Conservation (phyloP, 2,113 vertebrate genomes). For the Anarrhichthys ocellatus region DNA sequence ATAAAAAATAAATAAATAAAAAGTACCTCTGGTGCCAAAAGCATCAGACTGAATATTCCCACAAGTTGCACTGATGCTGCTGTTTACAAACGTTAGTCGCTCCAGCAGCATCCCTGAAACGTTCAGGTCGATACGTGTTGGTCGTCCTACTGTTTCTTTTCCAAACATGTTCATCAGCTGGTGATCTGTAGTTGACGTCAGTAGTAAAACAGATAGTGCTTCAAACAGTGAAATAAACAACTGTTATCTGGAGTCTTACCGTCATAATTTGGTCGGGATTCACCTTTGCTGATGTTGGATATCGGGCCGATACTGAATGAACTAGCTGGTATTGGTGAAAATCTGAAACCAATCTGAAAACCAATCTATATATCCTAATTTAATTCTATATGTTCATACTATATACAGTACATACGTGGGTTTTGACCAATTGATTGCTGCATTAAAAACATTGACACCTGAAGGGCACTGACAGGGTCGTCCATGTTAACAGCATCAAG, state of each 20-base stretch:
- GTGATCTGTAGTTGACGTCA: not conserved
- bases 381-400: not conserved
- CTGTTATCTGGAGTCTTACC: not conserved
- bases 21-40: not conserved
- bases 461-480: not conserved
- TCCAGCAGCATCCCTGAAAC: not conserved
- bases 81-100: not conserved
- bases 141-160: not conserved
- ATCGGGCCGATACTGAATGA: too few relatives aligned
- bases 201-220: not conserved
- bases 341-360: too few relatives aligned
- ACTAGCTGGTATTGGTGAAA: too few relatives aligned
- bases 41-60: not conserved
- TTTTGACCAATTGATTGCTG: not conserved
- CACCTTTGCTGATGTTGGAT: not conserved
- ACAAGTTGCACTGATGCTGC: not conserved
- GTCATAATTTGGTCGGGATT: not conserved
- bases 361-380: not conserved
- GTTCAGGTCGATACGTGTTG: not conserved
- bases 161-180: not conserved
- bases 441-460: too few relatives aligned
- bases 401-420: not conserved
- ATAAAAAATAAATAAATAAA: too few relatives aligned
- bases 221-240: conserved; percentile 2
- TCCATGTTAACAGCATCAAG: not conserved